Percentiles rank a stretch among this genome's conserved stretches.
These are phyloP conservation scores for Scaptodrosophila lebanonensis DNA, from an alignment of 1,140 invertebrate species.

Conservation along the genomic window DNA sequence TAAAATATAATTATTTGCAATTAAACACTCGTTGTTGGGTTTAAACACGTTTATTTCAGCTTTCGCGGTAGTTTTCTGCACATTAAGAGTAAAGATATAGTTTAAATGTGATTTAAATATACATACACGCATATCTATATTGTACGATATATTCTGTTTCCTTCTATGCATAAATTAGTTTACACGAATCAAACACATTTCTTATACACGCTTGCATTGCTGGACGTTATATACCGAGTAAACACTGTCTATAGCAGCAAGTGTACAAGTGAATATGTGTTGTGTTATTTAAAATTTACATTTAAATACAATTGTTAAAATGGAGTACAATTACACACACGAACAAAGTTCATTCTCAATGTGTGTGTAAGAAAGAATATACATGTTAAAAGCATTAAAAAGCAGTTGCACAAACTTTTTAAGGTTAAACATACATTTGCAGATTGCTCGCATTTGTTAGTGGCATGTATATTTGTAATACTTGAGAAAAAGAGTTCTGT, in stretches of 20 bases:
- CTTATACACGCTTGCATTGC: conserved; percentile 20
- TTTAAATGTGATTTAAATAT: conserved; percentile 62
- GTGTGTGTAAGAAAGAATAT: conserved; percentile 25
- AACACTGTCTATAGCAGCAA: conserved; percentile 30
- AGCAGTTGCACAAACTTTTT: conserved; percentile 47
- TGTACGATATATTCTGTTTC: conserved; percentile 44
- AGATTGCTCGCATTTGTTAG: conserved; percentile 25
- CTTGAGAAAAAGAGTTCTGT: conserved; percentile 52
- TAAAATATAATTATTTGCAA: background rate
- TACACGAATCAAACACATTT: conserved; percentile 59
- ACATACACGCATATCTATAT: conserved; percentile 55
- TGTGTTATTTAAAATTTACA: conserved; percentile 34
- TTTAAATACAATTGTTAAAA: conserved; percentile 28
- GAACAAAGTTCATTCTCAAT: background rate
- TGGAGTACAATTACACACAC: conserved; percentile 21
- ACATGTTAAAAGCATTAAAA: conserved; percentile 65
- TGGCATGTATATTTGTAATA: conserved; percentile 55
- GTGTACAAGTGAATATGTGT: conserved; percentile 38
- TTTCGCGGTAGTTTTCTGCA: conserved; percentile 64
- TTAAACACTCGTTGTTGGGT: background rate
- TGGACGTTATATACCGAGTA: too few species aligned
- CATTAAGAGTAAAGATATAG: conserved; percentile 65
- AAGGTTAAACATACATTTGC: conserved; percentile 21
- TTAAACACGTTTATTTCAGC: conserved; percentile 69
- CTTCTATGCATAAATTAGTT: conserved; percentile 68